Evolutionary conservation across 2,888 invertebrate genomes (phyloP), one percentile per base, ranked within the genome.

Genomic region (Baccha elongata): DNA sequence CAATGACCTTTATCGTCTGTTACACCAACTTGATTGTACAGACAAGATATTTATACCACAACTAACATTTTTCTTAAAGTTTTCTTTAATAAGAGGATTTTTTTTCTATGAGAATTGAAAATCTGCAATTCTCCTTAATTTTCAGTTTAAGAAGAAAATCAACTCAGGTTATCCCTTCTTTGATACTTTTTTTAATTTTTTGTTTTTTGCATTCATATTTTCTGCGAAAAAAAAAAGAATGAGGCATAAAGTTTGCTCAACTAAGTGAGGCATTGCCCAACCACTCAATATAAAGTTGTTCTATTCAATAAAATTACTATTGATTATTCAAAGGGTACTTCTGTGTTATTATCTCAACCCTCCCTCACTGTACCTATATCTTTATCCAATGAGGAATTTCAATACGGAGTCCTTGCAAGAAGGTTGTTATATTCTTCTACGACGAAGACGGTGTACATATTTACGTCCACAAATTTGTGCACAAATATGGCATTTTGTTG

Each of bases 401-500:
- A 32, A 48, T 65, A n/a, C 40, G n/a, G 35, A 58, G 58, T 72
- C 64, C 69, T 69, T 73, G 37, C 60, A 35, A 46, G 40, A n/a
- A 52, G 29, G 23, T 58, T 58, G 62, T 48, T 21, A 32, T 35
- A 48, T 55, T 71, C 62, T 21, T 48, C 13, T n/a, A 35, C 68
- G 68, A n/a, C n/a, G n/a, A n/a, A n/a, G n/a, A n/a, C n/a, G n/a
- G n/a, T n/a, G n/a, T n/a, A n/a, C 78, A 67, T 68, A 83, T 76
- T 83, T 76, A 78, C 68, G 78, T 83, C 72, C 78, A 78, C 83
- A 78, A 83, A 78, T 73, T 79, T 78, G 67, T 68, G 83, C 83
- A 78, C 83, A 83, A 83, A 83, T 83, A 83, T 83, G 83, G 83
- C 72, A 78, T 83, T 83, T 76, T 76, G 83, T 83, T 73, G 83